These are phyloP conservation scores for Musca domestica DNA, from an alignment of 1,140 invertebrate species.

Conservation along the genomic window DNA sequence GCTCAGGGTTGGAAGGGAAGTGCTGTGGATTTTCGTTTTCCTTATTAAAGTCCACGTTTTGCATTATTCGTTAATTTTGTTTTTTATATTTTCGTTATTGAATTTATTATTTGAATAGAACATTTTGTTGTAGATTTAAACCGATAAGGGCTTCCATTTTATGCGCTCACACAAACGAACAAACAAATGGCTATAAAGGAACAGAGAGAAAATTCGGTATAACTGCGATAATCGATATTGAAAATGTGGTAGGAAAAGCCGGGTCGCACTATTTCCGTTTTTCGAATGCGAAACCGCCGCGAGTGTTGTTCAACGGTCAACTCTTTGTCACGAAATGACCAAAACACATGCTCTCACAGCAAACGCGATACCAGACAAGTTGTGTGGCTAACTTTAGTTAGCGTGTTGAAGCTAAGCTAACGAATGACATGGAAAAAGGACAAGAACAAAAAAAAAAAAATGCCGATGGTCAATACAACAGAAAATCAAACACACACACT, in stretches of 20 bases:
- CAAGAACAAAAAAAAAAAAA: background rate
- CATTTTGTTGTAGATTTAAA: background rate
- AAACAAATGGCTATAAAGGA: no score
- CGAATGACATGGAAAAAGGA: background rate
- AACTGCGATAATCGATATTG: no score
- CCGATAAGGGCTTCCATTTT: background rate
- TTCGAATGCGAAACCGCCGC: background rate
- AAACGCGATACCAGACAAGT: background rate
- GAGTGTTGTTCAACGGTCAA: slow-evolving; percentile 15
- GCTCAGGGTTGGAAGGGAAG: slow-evolving; percentile 10
- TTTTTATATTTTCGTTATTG: background rate
- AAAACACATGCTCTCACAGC: slow-evolving; percentile 17
- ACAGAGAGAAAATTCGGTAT: no score
- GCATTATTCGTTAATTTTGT: slow-evolving; percentile 7
- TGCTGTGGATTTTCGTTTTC: slow-evolving; percentile 24
- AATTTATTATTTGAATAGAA: no score
- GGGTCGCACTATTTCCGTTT: no score
- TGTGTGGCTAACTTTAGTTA: background rate
- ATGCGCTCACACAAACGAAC: background rate
- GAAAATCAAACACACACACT: background rate
- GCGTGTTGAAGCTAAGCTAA: background rate
- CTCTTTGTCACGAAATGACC: slow-evolving; percentile 26
- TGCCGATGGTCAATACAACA: slow-evolving; percentile 24
- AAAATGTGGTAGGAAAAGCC: no score
- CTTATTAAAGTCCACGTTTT: slow-evolving; percentile 12